phyloP scores from a whole-genome alignment of 2,797 vertebrate genomes.

The Pangasius macronema region DNA sequence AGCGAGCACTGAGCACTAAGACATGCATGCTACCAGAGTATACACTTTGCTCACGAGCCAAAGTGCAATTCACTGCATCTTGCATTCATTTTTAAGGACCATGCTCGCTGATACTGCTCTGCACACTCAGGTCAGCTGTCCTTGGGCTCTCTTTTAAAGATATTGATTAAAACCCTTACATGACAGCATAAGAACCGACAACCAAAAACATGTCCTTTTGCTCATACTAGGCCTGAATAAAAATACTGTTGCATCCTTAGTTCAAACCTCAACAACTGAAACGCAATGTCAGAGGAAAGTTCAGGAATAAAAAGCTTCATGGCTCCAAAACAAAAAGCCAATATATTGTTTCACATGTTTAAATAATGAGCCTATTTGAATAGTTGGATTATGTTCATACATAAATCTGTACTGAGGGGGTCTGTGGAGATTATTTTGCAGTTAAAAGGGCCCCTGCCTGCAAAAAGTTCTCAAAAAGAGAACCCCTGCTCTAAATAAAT shows the following conservation, averaged over 20 bases:
- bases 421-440: background rate
- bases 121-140: background rate
- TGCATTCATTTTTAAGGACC: background rate
- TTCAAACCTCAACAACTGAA: background rate
- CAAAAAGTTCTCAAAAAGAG: background rate
- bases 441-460: background rate
- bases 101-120: background rate
- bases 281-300: background rate
- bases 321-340: background rate
- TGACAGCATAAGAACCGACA: background rate
- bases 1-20: slow-evolving; percentile 5
- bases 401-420: background rate
- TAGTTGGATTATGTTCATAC: background rate
- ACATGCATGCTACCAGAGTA: background rate
- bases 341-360: too few relatives aligned
- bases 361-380: background rate
- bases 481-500: slow-evolving; percentile 9
- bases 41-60: background rate
- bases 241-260: too few relatives aligned
- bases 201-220: background rate
- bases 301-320: background rate
- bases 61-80: background rate
- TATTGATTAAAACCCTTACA: background rate
- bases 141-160: background rate
- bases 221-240: background rate